These are phyloP conservation scores for Plagodis dolabraria DNA, from an alignment of 2,888 invertebrate species.

Conservation along the genomic window DNA sequence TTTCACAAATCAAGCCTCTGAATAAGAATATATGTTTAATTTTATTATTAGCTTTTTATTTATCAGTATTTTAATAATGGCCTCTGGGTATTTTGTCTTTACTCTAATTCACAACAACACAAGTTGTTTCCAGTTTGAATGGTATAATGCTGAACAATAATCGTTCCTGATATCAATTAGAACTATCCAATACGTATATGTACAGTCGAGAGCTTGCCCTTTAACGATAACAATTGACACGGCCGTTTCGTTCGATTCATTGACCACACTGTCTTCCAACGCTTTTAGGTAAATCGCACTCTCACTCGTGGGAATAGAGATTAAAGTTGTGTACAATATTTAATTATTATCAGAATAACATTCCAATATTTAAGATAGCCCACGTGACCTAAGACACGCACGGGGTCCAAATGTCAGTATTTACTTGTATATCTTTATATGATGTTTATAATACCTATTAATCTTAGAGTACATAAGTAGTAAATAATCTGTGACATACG, in stretches of 20 bases:
- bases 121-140: too few species aligned
- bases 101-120: too few species aligned
- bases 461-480: too few species aligned
- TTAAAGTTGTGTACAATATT: conserved; percentile 2
- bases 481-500: too few species aligned
- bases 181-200: conserved; percentile 14
- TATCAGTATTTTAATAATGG: too few species aligned
- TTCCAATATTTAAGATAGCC: conserved; percentile 24
- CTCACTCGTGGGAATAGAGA: conserved; percentile 8
- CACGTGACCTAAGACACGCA: conserved; percentile 26
- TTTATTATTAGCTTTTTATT: too few species aligned
- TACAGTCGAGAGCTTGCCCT: conserved; percentile 13
- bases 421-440: conserved; percentile 10
- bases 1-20: too few species aligned
- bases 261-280: conserved; percentile 22
- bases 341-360: conserved; percentile 14
- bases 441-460: too few species aligned
- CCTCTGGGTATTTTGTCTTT: too few species aligned
- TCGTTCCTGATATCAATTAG: conserved; percentile 7
- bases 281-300: conserved; percentile 1
- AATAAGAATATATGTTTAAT: too few species aligned
- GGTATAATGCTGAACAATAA: background rate
- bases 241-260: conserved; percentile 24
- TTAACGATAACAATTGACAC: conserved; percentile 22
- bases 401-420: conserved; percentile 18